Conservation (phyloP, 2,797 vertebrate species). For the Novumbra hubbsi region DNA sequence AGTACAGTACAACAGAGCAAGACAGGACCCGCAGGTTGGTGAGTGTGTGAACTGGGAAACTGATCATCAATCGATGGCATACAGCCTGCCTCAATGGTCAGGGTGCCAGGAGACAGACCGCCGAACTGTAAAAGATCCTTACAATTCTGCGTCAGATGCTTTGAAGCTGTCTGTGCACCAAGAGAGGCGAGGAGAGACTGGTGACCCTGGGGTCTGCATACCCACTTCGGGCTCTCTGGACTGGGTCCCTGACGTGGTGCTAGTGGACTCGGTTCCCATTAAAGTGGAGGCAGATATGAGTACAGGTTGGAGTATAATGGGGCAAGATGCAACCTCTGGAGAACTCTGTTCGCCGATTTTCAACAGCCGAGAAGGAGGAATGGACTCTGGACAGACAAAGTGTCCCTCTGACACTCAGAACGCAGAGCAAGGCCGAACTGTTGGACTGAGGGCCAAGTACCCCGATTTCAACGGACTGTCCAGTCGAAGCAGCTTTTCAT, state of each 20-base stretch:
- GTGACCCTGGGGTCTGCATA: background rate
- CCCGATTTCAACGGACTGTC: background rate
- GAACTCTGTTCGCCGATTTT: background rate
- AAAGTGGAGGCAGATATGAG: constrained; percentile 30
- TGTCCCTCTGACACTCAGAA: background rate
- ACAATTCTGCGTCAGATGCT: background rate
- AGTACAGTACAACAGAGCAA: background rate
- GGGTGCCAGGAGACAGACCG: background rate
- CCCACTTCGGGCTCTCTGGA: background rate
- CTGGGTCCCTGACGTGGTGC: constrained; percentile 21
- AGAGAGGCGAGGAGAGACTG: background rate
- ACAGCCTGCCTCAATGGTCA: background rate
- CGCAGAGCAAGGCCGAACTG: background rate
- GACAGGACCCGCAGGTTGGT: background rate
- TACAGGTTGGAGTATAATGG: constrained; percentile 16
- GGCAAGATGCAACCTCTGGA: background rate
- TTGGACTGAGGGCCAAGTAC: background rate
- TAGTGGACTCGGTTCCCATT: constrained; percentile 16
- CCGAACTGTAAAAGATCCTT: background rate
- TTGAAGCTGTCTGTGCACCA: background rate
- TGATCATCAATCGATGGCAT: background rate
- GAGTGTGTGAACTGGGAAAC: background rate
- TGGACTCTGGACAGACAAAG: background rate
- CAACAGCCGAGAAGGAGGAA: background rate
- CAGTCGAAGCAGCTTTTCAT: background rate